Percentiles rank a stretch among this genome's conserved stretches.
These are phyloP conservation scores for Epizoanthus stellaris DNA, from an alignment of 92 coral and sea anemone genomes.

Conservation along the genomic window DNA sequence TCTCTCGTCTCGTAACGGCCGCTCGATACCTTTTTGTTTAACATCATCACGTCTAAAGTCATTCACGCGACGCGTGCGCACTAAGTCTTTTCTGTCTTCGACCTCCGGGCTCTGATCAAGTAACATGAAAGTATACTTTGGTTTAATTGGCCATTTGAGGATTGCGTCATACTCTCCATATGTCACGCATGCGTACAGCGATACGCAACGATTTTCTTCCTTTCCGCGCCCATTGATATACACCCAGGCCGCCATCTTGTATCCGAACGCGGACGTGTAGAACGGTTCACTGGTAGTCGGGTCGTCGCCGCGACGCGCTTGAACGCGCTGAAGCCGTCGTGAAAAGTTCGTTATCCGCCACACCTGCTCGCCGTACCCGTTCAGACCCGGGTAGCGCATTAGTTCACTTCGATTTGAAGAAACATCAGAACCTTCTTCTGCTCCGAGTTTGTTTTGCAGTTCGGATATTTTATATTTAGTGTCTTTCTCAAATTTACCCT, in stretches of 20 bases:
- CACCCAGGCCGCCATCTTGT: conserved; percentile 90
- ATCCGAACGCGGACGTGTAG: conserved; percentile 93
- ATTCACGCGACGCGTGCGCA: conserved; percentile 93
- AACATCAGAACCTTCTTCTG: conserved; percentile 28
- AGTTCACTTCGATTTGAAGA: conserved; percentile 48
- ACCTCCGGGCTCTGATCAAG: conserved; percentile 85
- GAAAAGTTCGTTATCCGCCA: conserved; percentile 85
- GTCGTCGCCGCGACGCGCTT: conserved; percentile 90
- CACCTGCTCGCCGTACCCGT: conserved; percentile 89
- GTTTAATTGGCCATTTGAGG: conserved; percentile 96
- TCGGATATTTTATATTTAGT: conserved; percentile 54
- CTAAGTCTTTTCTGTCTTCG: conserved; percentile 79
- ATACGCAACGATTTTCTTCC: conserved; percentile 78
- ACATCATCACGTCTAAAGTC: conserved; percentile 94
- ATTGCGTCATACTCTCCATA: conserved; percentile 93
- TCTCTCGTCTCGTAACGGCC: conserved; percentile 93
- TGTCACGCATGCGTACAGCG: conserved; percentile 94
- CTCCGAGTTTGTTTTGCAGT: conserved; percentile 51
- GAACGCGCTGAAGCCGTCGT: conserved; percentile 82
- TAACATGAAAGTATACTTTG: conserved; percentile 87
- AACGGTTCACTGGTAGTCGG: conserved; percentile 96
- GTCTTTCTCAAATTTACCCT: conserved; percentile 66
- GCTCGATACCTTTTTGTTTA: conserved; percentile 89
- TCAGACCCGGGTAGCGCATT: conserved; percentile 69
- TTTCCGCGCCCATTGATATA: conserved; percentile 97